These are phyloP conservation scores for Limonius californicus DNA, from an alignment of 1,140 invertebrate genomes.

Conservation along the genomic window DNA sequence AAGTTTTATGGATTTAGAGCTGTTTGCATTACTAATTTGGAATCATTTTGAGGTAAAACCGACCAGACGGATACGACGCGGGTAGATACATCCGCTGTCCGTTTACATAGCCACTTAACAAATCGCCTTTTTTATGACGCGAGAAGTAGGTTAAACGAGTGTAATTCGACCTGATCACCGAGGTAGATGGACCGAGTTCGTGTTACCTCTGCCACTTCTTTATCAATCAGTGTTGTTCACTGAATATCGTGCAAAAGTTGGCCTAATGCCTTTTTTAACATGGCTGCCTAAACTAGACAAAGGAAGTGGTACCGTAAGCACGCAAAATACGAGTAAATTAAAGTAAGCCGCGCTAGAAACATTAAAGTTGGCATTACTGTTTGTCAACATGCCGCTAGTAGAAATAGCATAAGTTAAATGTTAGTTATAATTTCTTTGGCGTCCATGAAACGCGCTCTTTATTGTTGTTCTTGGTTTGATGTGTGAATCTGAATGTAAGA, in stretches of 20 bases:
- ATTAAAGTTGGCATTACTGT: too few relatives aligned
- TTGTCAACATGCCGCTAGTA: too few relatives aligned
- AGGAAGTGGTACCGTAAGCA: too few relatives aligned
- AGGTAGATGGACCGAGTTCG: conserved; percentile 1
- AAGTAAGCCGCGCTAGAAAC: too few relatives aligned
- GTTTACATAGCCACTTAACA: conserved; percentile 5
- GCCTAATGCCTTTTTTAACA: too few relatives aligned
- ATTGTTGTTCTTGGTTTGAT: too few relatives aligned
- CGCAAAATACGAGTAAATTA: too few relatives aligned
- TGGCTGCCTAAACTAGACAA: too few relatives aligned
- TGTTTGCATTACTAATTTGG: neutral
- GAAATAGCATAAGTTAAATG: too few relatives aligned
- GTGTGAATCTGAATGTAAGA: too few relatives aligned
- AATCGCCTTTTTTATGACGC: conserved; percentile 6
- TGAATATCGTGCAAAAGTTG: neutral
- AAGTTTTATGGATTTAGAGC: conserved; percentile 7
- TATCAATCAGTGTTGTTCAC: conserved; percentile 5
- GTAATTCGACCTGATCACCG: conserved; percentile 5
- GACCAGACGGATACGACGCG: neutral
- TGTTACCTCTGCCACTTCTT: conserved; percentile 9
- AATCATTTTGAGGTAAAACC: neutral
- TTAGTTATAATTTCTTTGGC: too few relatives aligned
- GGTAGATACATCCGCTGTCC: conserved; percentile 3
- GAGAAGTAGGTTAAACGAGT: conserved; percentile 8
- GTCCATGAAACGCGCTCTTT: too few relatives aligned